Base-by-base conservation (phyloP, 2,113 vertebrate genomes). In the Hypocryptadius cinnamomeus region DNA sequence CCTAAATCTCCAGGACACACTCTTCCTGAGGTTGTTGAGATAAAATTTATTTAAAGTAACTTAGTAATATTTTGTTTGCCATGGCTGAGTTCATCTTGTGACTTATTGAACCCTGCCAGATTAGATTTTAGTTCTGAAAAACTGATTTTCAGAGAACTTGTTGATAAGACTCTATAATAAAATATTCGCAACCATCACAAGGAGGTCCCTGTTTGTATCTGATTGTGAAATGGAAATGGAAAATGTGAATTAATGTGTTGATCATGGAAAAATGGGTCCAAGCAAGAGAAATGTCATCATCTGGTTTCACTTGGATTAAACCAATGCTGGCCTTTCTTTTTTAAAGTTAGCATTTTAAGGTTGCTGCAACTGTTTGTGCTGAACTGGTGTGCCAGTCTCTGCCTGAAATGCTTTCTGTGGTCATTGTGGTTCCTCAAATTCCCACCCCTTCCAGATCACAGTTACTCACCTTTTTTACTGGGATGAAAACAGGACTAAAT, bases 1-100 rank as follows among this genome's bases (percentile, higher is more conserved):
- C 65, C 61, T 80, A 33, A 65, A 31, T 89, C 79, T 87, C 59
- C 59, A 60, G 81, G 60, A 89, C 64, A 40, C 1, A 9, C 53
- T 94, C 69, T 87, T 91, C 85, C 90, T 44, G 66, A 83, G 50
- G 60, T 80, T 42, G 81, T 73, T 89, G 56, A 33, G 93, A 96
- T 96, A 95, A 96, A 61, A 88, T 92, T 96, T 95, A 96, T 96
- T 89, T 95, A 85, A 95, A 96, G 80, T 87, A 95, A 93, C 73
- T 85, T 82, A 82, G 91, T 89, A 87, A 92, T 93, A 81, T 95
- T 96, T 94, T 91, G 89, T 91, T 93, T 92, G 81, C 84, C 71
- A 27, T 79, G 89, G 68, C 84, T 87, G 78, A 87, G 84, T 92
- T 94, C 73, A 69, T 92, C 78, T 91, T 91, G 73, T 91, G 93